Base-by-base conservation (phyloP, 2,888 invertebrate species). In the Chymomyza fuscimana region DNA sequence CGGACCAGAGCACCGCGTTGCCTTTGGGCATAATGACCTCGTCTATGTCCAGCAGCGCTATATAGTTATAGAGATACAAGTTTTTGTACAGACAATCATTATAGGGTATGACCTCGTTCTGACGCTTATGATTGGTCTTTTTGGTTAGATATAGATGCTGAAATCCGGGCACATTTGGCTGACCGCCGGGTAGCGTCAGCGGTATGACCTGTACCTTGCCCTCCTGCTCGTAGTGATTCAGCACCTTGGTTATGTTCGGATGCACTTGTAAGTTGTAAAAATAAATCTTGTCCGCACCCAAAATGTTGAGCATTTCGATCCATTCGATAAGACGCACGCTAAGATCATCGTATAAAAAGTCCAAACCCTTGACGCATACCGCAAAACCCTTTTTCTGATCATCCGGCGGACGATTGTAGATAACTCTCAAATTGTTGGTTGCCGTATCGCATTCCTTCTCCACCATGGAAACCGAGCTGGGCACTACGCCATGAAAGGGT, bases 21-120 rank as follows among this genome's bases (percentile, higher is more conserved):
- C 95, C 94, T 81, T 95, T 94, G 7, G 98, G 98, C 95, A 98
- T 97, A 82, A 98, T 97, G 68, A 98, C 96, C 92, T 98, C 98
- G 92, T 98, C 98, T 78, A 97, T 96, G 91, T 98, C 98, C 65
- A 98, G 93, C 71, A 98, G 93, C n/a, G 96, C 97, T 67, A 98
- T 95, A 92, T 96, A 97, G 77, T 96, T 95, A 92, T 98, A 98
- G 78, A 95, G 94, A 91, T 97, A 96, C 93, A 98, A 94, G 90
- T 98, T 96, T 90, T 97, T 95, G 93, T 98, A 98, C 67, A 98
- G 93, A 89, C 98, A 98, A 92, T 98, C 98, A 92, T 98, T 98
- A 93, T 98, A 98, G 12, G 98, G 98, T 83, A 98, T 97, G 72
- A 98, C 93, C 92, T 98, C 98, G 92, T 98, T 97, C 91, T 98